Evolutionary conservation across 2,113 vertebrate species (phyloP).

Genomic region (Alethe castanea): DNA sequence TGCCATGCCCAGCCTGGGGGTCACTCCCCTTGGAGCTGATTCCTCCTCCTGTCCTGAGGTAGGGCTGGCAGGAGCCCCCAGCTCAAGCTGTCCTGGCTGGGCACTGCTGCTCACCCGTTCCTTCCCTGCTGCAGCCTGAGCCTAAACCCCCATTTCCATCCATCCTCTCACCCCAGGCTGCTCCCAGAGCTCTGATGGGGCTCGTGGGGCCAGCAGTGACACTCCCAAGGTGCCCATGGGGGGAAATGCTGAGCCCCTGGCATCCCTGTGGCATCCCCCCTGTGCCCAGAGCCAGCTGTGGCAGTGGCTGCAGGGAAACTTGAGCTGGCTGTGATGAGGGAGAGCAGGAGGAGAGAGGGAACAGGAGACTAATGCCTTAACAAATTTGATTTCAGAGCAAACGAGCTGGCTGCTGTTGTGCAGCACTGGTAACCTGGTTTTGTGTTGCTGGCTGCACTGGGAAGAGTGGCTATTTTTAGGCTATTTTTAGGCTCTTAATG

Average conservation of each 20-base stretch:
- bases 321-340: background rate
- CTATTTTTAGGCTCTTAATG: background rate
- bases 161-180: rapidly evolving
- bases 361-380: background rate
- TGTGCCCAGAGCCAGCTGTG: background rate
- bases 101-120: rapidly evolving
- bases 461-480: background rate
- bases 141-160: background rate
- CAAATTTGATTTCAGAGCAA: slow-evolving; percentile 35
- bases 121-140: rapidly evolving
- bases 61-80: background rate
- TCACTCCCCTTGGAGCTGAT: rapidly evolving
- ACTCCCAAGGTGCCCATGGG: background rate
- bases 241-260: background rate
- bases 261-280: too few species aligned
- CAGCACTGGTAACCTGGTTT: background rate
- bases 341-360: background rate
- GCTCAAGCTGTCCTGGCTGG: background rate
- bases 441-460: background rate
- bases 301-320: background rate
- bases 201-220: rapidly evolving
- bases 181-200: background rate
- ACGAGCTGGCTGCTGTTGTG: background rate
- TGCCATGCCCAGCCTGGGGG: background rate
- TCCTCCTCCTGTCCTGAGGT: rapidly evolving